These are phyloP conservation scores for Charaxes varanes DNA, from an alignment of 1,140 invertebrate species.

Conservation along the genomic window DNA sequence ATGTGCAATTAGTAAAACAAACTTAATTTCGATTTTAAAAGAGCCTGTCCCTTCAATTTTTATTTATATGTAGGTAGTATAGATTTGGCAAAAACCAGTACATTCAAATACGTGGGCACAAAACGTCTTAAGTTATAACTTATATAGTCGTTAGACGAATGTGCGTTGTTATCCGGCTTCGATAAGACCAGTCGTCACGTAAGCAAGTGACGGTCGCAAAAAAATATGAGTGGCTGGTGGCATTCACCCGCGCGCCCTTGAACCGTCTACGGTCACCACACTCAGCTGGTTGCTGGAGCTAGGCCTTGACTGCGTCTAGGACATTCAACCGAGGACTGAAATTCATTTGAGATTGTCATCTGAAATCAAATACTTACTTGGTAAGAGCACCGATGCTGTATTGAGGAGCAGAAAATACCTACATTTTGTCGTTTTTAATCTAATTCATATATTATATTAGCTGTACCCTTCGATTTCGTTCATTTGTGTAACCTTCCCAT, in stretches of 20 bases:
- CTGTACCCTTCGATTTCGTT: no score
- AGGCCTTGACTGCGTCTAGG: constrained; percentile 56
- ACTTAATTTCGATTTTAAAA: no score
- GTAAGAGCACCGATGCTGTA: no score
- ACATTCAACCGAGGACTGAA: constrained; percentile 51
- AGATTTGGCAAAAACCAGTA: no score
- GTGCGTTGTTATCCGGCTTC: constrained; percentile 47
- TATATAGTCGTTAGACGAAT: constrained; percentile 30
- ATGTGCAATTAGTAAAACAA: no score
- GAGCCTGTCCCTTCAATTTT: no score
- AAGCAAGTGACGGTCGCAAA: constrained; percentile 51
- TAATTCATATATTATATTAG: no score
- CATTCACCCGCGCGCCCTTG: constrained; percentile 66
- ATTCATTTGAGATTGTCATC: constrained; percentile 15
- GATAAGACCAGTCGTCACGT: constrained; percentile 45
- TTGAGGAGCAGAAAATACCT: not conserved
- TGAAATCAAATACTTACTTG: constrained; percentile 12
- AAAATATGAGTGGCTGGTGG: constrained; percentile 59
- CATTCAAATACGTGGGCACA: constrained; percentile 2
- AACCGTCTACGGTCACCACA: constrained; percentile 53
- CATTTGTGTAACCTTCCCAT: no score
- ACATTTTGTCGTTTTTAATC: not conserved
- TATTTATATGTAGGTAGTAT: no score
- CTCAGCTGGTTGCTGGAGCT: constrained; percentile 50
- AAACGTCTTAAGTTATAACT: constrained; percentile 24